A percentile compares a stretch with the other conserved stretches of the same genome.
These are phyloP conservation scores for Polia nebulosa DNA, from an alignment of 2,888 invertebrate genomes.

Conservation along the genomic window DNA sequence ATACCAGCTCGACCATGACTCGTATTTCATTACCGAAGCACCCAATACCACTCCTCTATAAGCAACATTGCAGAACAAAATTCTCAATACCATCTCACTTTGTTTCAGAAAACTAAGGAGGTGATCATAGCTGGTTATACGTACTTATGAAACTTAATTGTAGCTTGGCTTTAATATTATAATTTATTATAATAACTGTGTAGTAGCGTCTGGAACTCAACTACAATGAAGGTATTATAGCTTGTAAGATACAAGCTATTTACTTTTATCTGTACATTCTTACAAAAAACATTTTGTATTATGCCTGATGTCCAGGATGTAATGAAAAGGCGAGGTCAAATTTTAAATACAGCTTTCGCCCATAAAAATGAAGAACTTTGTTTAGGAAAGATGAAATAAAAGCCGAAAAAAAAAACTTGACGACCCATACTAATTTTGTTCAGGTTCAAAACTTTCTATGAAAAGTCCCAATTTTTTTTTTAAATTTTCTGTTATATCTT, in stretches of 20 bases:
- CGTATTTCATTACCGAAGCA: background rate
- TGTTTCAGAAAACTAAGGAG: constrained; percentile 84
- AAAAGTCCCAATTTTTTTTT: too few relatives aligned
- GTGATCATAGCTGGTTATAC: constrained; percentile 67
- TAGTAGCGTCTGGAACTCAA: constrained; percentile 7
- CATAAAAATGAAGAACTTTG: too few relatives aligned
- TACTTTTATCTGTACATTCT: background rate
- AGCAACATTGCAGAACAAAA: background rate
- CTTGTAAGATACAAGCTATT: background rate
- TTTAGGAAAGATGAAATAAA: too few relatives aligned
- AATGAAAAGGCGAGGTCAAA: too few relatives aligned
- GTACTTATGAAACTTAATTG: constrained; percentile 28
- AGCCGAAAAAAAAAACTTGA: too few relatives aligned
- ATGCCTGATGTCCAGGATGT: too few relatives aligned
- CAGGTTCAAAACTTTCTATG: too few relatives aligned
- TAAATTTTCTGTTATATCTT: too few relatives aligned
- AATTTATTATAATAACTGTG: constrained; percentile 27
- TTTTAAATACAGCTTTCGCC: too few relatives aligned
- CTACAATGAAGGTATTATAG: background rate
- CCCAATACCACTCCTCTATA: background rate
- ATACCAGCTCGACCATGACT: background rate
- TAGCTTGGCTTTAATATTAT: constrained; percentile 44
- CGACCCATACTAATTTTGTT: too few relatives aligned
- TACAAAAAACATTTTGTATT: constrained; percentile 22
- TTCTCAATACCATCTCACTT: constrained; percentile 16